phyloP scores from a whole-genome alignment of 2,888 invertebrate species.

The Syrphus vitripennis region DNA sequence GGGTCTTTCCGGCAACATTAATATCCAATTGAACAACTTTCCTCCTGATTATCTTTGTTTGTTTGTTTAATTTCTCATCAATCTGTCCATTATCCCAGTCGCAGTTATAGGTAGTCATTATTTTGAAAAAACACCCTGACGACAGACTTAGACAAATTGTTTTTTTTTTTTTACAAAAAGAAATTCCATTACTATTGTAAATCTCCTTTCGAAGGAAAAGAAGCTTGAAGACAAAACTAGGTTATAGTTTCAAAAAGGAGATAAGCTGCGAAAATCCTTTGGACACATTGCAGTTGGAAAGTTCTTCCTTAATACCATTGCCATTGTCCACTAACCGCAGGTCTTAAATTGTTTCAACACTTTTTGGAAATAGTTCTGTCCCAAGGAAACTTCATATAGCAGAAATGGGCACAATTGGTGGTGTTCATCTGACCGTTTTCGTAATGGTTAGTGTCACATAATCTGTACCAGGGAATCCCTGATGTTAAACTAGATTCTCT shows the following conservation, averaged over 20 bases:
- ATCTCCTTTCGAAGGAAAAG: constrained; percentile 51
- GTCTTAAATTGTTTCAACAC: constrained; percentile 61
- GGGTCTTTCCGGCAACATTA: constrained; percentile 37
- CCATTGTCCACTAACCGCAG: constrained; percentile 45
- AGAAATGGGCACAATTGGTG: background rate
- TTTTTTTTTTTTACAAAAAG: background rate
- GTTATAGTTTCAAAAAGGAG: constrained; percentile 36
- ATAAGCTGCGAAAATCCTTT: constrained; percentile 44
- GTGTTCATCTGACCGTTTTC: constrained; percentile 14
- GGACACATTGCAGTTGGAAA: constrained; percentile 55
- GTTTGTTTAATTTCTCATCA: constrained; percentile 5
- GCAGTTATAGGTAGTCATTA: too few species aligned
- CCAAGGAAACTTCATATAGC: background rate
- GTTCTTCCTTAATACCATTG: constrained; percentile 43
- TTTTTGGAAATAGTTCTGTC: constrained; percentile 33
- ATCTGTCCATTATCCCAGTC: constrained; percentile 5
- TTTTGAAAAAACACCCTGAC: background rate
- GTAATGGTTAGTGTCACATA: constrained; percentile 23
- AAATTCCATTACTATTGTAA: constrained; percentile 60
- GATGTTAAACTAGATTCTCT: background rate
- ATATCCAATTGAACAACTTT: constrained; percentile 38
- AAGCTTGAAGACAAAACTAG: constrained; percentile 42
- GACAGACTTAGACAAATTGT: background rate
- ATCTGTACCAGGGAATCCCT: background rate
- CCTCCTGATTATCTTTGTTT: background rate